Base-by-base conservation (phyloP, 92 coral and sea anemone species). In the Actinostola sp. region DNA sequence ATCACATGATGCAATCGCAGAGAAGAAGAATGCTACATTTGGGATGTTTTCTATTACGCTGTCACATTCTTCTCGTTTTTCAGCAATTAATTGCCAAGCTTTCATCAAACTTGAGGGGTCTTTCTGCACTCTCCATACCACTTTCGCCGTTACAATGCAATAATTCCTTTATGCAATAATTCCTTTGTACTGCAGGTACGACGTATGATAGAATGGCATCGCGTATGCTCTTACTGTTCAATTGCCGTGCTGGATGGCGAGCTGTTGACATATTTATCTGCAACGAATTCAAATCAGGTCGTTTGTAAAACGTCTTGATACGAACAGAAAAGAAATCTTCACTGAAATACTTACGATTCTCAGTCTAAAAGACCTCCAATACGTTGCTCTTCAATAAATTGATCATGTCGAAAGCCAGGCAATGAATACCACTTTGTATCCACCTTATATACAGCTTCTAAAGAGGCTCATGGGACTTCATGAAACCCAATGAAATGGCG, bases 61-160 rank as follows among this genome's bases (percentile, higher is more conserved):
- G 70, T 71, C 77, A 29, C 77, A 71, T 0, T 71, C 66, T 5
- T 38, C 48, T 0, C 66, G 53, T 33, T 71, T 71, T 34, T 71
- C 66, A 27, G 46, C 26, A 2, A 71, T 36, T 28, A 9, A 6
- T 3, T 55, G 20, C 77, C 77, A 71, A 11, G 63, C 63, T 57
- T 26, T 57, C 17, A 9, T 27, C 63, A 57, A 27, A 7, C 7
- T 25, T 6, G 29, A 11, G 0, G 1, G 14, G 28, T 27, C 39
- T 26, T 30, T 30, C 13, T 29, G 34, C 1, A 57, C 63, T 11
- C 63, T 27, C 63, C 63, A 57, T 3, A 57, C 41, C 14, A 15
- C 29, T 27, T 57, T 27, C 3, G 63, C 63, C 12, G 63, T 4
- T 12, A 57, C 63, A 8, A 57, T 34, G n/a, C n/a, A n/a, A n/a